A percentile compares a stretch with the other conserved stretches of the same genome.
phyloP scores from a whole-genome alignment of 2,888 invertebrate genomes.

The Aradus depressus region DNA sequence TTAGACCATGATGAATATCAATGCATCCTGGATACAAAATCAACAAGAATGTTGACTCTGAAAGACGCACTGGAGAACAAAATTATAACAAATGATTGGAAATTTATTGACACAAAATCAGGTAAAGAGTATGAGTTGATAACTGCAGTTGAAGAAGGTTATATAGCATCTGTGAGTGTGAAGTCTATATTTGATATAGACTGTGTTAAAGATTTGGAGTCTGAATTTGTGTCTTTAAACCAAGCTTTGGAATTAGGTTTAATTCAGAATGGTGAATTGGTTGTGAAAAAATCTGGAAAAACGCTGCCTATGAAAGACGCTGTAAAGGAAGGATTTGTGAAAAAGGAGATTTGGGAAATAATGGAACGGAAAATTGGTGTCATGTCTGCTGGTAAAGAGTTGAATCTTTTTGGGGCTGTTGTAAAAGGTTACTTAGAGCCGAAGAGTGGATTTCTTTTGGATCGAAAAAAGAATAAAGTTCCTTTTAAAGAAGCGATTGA shows the following conservation, averaged over 20 bases:
- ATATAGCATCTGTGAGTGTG: slow-evolving; percentile 75
- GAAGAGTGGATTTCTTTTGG: slow-evolving; percentile 71
- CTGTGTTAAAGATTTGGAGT: slow-evolving; percentile 64
- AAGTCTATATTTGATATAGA: slow-evolving; percentile 87
- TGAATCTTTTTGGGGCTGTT: slow-evolving; percentile 79
- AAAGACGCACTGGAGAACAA: slow-evolving; percentile 73
- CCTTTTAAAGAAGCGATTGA: slow-evolving; percentile 79
- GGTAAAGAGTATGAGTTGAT: slow-evolving; percentile 1
- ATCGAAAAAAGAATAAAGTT: slow-evolving; percentile 58
- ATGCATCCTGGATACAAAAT: slow-evolving; percentile 70
- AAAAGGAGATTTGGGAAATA: slow-evolving; percentile 79
- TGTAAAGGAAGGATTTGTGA: slow-evolving; percentile 61
- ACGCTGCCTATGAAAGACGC: slow-evolving; percentile 70
- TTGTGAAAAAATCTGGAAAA: slow-evolving; percentile 63
- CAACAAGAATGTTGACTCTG: slow-evolving; percentile 68
- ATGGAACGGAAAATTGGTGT: slow-evolving; percentile 72
- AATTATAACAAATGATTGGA: slow-evolving; percentile 62
- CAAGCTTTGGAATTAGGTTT: slow-evolving; percentile 64
- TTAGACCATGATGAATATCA: slow-evolving; percentile 73
- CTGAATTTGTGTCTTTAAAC: slow-evolving; percentile 72
- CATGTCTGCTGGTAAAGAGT: slow-evolving; percentile 55
- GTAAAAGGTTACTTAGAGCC: slow-evolving; percentile 78
- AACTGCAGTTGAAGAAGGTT: slow-evolving; percentile 70
- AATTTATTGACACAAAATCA: slow-evolving; percentile 36
- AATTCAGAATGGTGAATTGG: slow-evolving; percentile 54